phyloP scores from a whole-genome alignment of 2,888 invertebrate genomes.

The Hypselothyrea guttata region DNA sequence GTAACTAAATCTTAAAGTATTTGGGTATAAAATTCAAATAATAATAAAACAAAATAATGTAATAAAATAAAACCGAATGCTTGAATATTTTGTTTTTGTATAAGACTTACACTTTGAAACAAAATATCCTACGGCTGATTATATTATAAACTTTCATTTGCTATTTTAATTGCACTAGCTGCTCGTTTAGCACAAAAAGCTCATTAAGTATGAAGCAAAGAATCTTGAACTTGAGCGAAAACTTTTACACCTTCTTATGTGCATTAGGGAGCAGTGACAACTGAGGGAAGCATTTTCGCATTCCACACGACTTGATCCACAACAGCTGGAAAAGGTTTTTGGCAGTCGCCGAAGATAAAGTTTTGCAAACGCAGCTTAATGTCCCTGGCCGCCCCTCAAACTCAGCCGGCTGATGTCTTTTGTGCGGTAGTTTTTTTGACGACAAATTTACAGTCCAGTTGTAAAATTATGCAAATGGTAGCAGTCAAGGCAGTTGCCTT shows the following conservation, averaged over 20 bases:
- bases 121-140: conserved; percentile 23
- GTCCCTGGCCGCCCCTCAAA: conserved; percentile 25
- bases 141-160: conserved; percentile 39
- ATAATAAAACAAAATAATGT: too few relatives aligned
- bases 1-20: too few relatives aligned
- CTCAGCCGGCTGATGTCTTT: conserved; percentile 9
- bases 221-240: conserved; percentile 39
- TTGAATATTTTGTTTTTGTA: too few relatives aligned
- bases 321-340: conserved; percentile 49
- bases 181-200: conserved; percentile 50
- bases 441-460: conserved; percentile 52
- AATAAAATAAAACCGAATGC: too few relatives aligned
- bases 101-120: too few relatives aligned
- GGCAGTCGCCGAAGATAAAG: conserved; percentile 28
- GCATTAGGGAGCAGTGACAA: conserved; percentile 27
- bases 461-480: conserved; percentile 61
- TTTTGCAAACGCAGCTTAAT: conserved; percentile 26
- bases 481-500: conserved; percentile 26
- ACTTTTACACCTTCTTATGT: conserved; percentile 59
- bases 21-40: too few relatives aligned
- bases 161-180: conserved; percentile 38
- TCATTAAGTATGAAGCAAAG: conserved; percentile 61
- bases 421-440: conserved; percentile 38
- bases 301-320: conserved; percentile 57
- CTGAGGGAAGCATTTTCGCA: conserved; percentile 11